Conservation (phyloP, 2,797 vertebrate genomes). For the Microhierax caerulescens region DNA sequence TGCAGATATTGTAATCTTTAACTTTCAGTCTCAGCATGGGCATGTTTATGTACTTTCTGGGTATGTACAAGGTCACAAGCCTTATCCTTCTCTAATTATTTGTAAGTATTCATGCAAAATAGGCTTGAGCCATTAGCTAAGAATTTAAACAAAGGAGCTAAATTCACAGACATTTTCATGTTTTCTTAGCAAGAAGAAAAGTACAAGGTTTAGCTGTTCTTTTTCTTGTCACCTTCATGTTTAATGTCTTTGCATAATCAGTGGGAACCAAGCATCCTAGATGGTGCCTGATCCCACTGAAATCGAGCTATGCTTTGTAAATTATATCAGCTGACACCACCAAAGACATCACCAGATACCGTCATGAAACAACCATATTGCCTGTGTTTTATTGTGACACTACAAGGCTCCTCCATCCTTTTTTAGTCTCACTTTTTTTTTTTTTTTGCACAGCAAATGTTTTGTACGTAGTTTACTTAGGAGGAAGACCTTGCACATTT, state of each 20-base stretch:
- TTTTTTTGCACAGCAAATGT: not conserved
- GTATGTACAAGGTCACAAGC: not conserved
- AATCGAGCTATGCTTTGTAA: accelerated
- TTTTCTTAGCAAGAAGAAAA: not conserved
- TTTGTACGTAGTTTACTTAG: not conserved
- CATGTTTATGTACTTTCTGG: not conserved
- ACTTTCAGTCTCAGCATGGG: not conserved
- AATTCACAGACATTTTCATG: not conserved
- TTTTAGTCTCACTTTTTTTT: no score
- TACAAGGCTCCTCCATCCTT: not conserved
- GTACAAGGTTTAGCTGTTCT: not conserved
- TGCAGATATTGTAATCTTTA: not conserved
- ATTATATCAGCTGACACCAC: no score
- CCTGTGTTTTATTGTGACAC: not conserved
- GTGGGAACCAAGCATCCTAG: not conserved
- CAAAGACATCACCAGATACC: no score
- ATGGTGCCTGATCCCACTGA: not conserved
- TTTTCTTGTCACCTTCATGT: not conserved
- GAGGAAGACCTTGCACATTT: not conserved
- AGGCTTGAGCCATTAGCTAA: not conserved
- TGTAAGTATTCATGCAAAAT: not conserved
- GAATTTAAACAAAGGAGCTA: not conserved
- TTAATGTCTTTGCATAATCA: not conserved
- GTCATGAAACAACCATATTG: accelerated
- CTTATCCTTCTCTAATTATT: not conserved